Evolutionary conservation across 2,888 invertebrate species (phyloP).

Genomic region (Chesias legatella): DNA sequence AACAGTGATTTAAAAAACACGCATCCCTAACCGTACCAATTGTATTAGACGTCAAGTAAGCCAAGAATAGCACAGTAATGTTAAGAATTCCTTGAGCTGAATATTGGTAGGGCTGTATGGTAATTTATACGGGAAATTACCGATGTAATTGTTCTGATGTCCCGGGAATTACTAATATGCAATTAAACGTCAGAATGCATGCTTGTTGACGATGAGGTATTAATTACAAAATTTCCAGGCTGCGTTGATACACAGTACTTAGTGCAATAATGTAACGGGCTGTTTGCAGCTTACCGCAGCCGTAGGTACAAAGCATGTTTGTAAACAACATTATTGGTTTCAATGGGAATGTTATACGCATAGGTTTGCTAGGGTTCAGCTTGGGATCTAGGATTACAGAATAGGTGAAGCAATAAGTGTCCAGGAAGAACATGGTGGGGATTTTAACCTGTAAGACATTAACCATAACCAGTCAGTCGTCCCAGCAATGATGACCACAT

Average conservation of each 20-base stretch:
- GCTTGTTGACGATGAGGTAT: slow-evolving; percentile 27
- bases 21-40: too few relatives aligned
- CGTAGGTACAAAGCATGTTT: slow-evolving; percentile 60
- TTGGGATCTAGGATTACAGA: slow-evolving; percentile 1
- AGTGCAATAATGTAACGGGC: slow-evolving; percentile 53
- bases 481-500: too few relatives aligned
- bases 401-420: too few relatives aligned
- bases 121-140: neutral
- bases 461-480: too few relatives aligned
- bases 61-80: too few relatives aligned
- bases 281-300: slow-evolving; percentile 53
- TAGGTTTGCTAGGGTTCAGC: neutral
- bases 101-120: too few relatives aligned
- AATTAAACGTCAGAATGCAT: neutral
- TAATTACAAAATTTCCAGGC: slow-evolving; percentile 54
- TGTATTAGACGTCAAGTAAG: too few relatives aligned
- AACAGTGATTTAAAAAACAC: too few relatives aligned
- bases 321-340: slow-evolving; percentile 61
- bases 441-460: too few relatives aligned
- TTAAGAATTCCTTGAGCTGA: too few relatives aligned
- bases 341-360: slow-evolving; percentile 38
- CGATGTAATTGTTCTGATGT: neutral
- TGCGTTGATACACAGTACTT: slow-evolving; percentile 38
- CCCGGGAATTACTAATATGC: slow-evolving; percentile 1
- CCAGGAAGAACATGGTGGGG: too few relatives aligned